These are phyloP conservation scores for Galagoides demidoff DNA, from an alignment of 2,797 vertebrate genomes.

Conservation along the genomic window DNA sequence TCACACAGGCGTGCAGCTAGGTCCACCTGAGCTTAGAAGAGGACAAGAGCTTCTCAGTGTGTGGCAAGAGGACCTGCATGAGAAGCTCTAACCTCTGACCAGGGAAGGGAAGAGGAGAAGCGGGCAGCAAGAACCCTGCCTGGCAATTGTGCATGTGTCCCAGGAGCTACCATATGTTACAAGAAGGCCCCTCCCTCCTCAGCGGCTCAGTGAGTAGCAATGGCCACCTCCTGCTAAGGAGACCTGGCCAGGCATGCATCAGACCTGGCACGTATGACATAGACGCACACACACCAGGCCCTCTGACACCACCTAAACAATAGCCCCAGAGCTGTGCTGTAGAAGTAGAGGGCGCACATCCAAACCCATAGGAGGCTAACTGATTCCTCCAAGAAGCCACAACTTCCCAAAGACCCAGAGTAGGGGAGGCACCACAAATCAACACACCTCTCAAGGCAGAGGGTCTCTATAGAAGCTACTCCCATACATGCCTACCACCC, in stretches of 20 bases:
- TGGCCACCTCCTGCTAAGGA: not conserved
- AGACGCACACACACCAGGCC: not conserved
- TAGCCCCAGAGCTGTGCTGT: not conserved
- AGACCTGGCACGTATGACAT: not conserved
- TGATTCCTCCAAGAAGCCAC: not conserved
- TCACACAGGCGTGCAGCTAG: not conserved
- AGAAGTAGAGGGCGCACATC: not conserved
- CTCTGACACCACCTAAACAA: not conserved
- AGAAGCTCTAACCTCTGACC: not conserved
- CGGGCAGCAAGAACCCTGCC: too few species aligned
- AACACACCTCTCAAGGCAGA: not conserved
- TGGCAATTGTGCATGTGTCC: not conserved
- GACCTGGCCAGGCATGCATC: not conserved
- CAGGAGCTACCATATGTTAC: fast-evolving
- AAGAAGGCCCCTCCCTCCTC: not conserved
- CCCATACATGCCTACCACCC: too few species aligned
- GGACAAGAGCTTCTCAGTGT: not conserved
- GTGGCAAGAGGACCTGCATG: not conserved
- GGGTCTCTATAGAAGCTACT: not conserved
- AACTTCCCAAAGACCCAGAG: not conserved
- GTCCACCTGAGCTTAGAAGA: not conserved
- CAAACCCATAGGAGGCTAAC: not conserved
- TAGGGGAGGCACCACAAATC: too few species aligned
- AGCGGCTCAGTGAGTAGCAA: not conserved
- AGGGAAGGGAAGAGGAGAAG: not conserved